Evolutionary conservation across 1,140 invertebrate species (phyloP).

Genomic region (Oncopeltus fasciatus): DNA sequence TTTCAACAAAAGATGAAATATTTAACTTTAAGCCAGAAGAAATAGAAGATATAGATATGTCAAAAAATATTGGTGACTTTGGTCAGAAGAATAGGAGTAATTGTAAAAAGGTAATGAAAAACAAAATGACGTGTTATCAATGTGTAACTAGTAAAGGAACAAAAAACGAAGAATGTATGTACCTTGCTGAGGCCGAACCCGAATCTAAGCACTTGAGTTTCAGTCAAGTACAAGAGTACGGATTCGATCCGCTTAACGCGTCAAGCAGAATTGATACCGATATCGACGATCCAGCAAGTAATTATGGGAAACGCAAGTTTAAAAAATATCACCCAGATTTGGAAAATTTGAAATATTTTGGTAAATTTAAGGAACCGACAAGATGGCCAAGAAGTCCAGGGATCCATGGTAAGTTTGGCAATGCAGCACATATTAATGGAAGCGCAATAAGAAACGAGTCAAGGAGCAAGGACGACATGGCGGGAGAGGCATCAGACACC

Average conservation of each 20-base stretch:
- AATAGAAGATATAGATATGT: conserved; percentile 1
- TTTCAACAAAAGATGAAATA: neutral
- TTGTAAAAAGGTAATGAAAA: conserved; percentile 50
- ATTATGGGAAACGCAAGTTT: conserved; percentile 4
- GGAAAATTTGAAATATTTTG: neutral
- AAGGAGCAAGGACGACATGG: neutral
- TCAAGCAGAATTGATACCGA: neutral
- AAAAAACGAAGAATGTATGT: conserved; percentile 60
- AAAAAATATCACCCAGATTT: conserved; percentile 12
- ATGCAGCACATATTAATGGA: neutral
- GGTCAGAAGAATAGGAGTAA: conserved; percentile 44
- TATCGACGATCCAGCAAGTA: neutral
- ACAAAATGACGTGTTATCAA: conserved; percentile 58
- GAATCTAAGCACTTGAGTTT: conserved; percentile 23
- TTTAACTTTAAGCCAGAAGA: neutral
- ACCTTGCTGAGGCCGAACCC: conserved; percentile 37
- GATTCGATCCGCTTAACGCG: conserved; percentile 1
- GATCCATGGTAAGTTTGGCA: no score
- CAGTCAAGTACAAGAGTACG: conserved; percentile 22
- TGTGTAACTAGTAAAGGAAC: conserved; percentile 48
- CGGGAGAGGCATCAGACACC: neutral
- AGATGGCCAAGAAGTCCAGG: neutral
- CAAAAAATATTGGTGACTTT: neutral
- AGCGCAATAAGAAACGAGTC: neutral
- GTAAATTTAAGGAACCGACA: neutral